These are phyloP conservation scores for Rhingia campestris DNA, from an alignment of 2,888 invertebrate genomes.

Conservation along the genomic window DNA sequence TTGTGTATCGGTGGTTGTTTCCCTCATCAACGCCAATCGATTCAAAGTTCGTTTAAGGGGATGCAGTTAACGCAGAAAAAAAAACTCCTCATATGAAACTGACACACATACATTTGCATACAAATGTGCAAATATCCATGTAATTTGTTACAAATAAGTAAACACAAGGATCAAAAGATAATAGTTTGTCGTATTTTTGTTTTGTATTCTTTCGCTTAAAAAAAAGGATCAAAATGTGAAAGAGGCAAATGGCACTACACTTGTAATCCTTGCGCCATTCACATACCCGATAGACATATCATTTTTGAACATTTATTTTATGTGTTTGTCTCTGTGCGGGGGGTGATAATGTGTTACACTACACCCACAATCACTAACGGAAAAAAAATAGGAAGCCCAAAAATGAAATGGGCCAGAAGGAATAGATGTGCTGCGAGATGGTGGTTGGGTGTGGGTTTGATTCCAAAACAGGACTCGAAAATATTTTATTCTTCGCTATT, in stretches of 20 bases:
- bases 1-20: conserved; percentile 36
- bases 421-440: conserved; percentile 13
- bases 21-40: conserved; percentile 71
- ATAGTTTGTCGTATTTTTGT: conserved; percentile 64
- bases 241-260: conserved; percentile 18
- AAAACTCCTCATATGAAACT: background rate
- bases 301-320: conserved; percentile 72
- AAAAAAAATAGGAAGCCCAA: conserved; percentile 12
- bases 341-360: conserved; percentile 67
- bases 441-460: conserved; percentile 37
- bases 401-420: conserved; percentile 72
- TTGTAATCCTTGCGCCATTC: conserved; percentile 53
- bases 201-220: conserved; percentile 8
- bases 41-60: conserved; percentile 49
- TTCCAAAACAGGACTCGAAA: conserved; percentile 50
- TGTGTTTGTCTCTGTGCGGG: conserved; percentile 54
- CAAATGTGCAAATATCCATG: conserved; percentile 74
- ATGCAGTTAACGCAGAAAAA: conserved; percentile 2
- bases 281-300: conserved; percentile 66
- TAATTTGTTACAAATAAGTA: conserved; percentile 74
- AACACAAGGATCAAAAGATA: conserved; percentile 74
- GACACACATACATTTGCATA: conserved; percentile 65
- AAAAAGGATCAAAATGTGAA: conserved; percentile 66
- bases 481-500: conserved; percentile 45
- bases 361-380: background rate